Evolutionary conservation across 2,797 vertebrate species (phyloP).

Genomic region (Aulostomus chinensis): DNA sequence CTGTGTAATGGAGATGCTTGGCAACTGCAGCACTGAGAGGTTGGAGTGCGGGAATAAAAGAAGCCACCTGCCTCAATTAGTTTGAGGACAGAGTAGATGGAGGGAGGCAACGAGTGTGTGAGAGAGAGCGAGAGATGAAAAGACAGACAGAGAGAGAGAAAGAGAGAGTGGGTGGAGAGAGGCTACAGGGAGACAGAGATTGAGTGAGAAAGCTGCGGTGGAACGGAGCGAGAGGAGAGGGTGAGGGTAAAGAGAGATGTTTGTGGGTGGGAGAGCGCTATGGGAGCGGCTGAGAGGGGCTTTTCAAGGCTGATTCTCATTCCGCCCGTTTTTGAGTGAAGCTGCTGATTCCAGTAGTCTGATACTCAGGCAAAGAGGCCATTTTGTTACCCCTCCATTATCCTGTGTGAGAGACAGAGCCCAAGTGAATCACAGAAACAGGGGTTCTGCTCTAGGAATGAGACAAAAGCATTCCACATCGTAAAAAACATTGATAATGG

Average conservation of each 20-base stretch:
- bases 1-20: constrained; percentile 57
- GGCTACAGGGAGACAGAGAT: constrained; percentile 43
- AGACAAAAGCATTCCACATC: not conserved
- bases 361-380: constrained; percentile 4
- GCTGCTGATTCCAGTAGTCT: constrained; percentile 21
- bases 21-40: constrained; percentile 48
- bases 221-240: constrained; percentile 14
- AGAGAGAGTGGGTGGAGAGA: constrained; percentile 34
- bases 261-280: constrained; percentile 27
- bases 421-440: no score
- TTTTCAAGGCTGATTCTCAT: constrained; percentile 31
- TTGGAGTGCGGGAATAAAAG: constrained; percentile 64
- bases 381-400: constrained; percentile 17
- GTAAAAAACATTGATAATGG: no score
- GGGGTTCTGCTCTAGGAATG: not conserved
- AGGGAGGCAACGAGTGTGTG: constrained; percentile 42
- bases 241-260: constrained; percentile 25
- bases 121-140: constrained; percentile 37
- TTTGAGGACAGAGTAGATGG: constrained; percentile 51
- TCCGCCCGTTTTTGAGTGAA: constrained; percentile 18
- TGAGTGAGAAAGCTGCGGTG: constrained; percentile 25
- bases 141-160: constrained; percentile 29
- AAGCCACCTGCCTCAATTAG: constrained; percentile 73
- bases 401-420: not conserved
- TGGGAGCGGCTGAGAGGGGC: constrained; percentile 27